A percentile compares a stretch with the other conserved stretches of the same genome.
Evolutionary conservation across 2,888 invertebrate genomes (phyloP).

Genomic region (Pandemis cinnamomeana): DNA sequence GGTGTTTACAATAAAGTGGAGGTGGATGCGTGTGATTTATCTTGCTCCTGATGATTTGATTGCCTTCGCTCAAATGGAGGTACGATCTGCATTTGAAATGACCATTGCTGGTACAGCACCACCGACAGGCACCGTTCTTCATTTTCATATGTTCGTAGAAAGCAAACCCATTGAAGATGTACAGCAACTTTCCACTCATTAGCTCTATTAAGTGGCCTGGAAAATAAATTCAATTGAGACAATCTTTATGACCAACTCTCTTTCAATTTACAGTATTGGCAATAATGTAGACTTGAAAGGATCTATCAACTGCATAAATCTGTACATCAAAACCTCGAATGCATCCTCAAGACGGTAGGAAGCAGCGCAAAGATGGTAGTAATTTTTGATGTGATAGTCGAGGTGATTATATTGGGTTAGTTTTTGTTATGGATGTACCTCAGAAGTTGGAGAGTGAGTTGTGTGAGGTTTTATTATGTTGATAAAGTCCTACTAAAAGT

Average conservation of each 20-base stretch:
- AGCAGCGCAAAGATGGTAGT: too few relatives aligned
- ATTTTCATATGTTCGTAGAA: not conserved
- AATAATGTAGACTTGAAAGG: not conserved
- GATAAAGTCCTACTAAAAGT: too few relatives aligned
- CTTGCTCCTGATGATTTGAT: not conserved
- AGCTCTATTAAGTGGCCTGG: not conserved
- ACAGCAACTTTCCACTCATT: not conserved
- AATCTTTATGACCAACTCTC: not conserved
- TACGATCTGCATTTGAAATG: not conserved
- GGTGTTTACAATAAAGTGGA: not conserved
- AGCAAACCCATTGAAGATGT: conserved; percentile 3
- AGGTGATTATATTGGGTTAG: too few relatives aligned
- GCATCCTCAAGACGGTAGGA: too few relatives aligned
- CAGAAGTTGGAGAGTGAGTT: too few relatives aligned
- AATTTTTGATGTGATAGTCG: too few relatives aligned
- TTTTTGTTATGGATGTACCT: too few relatives aligned
- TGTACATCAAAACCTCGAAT: not conserved
- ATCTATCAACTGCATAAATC: not conserved
- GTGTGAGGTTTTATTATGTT: too few relatives aligned
- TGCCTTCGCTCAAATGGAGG: not conserved
- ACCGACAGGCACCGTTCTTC: not conserved
- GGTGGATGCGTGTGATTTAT: not conserved
- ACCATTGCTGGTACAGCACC: conserved; percentile 7
- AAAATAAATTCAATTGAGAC: not conserved
- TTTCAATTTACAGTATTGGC: not conserved